A percentile compares a stretch with the other conserved stretches of the same genome.
Evolutionary conservation across 92 coral and sea anemone genomes (phyloP).

Genomic region (Zoanthus solanderi): DNA sequence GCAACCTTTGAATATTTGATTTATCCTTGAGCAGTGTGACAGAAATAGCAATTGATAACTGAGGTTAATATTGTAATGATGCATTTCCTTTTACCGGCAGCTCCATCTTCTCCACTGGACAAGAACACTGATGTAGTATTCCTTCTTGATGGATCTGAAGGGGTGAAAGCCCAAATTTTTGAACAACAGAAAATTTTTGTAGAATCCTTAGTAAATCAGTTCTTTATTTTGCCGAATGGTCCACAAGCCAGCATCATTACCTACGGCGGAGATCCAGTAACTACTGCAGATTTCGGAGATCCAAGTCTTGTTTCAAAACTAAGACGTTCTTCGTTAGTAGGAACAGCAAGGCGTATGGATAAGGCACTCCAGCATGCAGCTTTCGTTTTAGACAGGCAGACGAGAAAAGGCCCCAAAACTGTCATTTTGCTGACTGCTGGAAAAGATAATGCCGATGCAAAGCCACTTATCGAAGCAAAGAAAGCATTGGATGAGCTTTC

Average conservation of each 20-base stretch:
- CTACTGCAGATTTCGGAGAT: conserved; percentile 18
- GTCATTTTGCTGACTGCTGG: conserved; percentile 60
- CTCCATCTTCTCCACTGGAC: conserved; percentile 41
- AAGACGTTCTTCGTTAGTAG: conserved; percentile 1
- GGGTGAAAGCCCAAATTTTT: conserved; percentile 43
- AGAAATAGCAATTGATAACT: no score
- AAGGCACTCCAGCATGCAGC: conserved; percentile 54
- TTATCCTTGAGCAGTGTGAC: no score
- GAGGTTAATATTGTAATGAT: no score
- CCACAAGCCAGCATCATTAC: conserved; percentile 53
- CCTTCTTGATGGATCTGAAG: conserved; percentile 64
- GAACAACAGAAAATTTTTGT: conserved; percentile 57
- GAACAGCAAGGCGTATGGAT: conserved; percentile 41
- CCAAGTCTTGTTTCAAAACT: conserved; percentile 3
- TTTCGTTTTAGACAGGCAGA: conserved; percentile 28
- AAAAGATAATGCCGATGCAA: conserved; percentile 50
- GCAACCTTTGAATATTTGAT: no score
- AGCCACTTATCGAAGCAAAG: conserved; percentile 49
- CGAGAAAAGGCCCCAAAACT: conserved; percentile 46
- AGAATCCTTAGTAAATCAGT: conserved; percentile 51
- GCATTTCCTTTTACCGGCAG: not conserved
- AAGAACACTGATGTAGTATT: conserved; percentile 48
- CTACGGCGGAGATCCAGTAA: conserved; percentile 50
- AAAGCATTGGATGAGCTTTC: conserved; percentile 49
- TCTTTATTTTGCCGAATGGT: conserved; percentile 48